Percentiles rank a stretch among this genome's conserved stretches.
These are phyloP conservation scores for Rosalia funebris DNA, from an alignment of 2,888 invertebrate genomes.

Conservation along the genomic window DNA sequence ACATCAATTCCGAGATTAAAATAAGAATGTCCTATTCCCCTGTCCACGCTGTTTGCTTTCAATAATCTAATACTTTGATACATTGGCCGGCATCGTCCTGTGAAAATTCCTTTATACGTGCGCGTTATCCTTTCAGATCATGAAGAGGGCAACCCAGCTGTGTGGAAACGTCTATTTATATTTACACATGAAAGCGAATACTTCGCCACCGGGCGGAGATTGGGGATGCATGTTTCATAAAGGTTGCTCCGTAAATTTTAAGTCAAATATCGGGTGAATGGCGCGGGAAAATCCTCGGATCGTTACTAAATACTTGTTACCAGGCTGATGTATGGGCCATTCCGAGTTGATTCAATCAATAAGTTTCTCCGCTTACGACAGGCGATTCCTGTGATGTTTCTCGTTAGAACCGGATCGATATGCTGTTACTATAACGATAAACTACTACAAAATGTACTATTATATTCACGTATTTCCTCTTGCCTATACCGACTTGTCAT, in stretches of 20 bases:
- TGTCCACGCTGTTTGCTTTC: slow-evolving; percentile 49
- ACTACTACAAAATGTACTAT: no score
- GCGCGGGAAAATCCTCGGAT: neutral
- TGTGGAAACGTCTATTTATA: slow-evolving; percentile 33
- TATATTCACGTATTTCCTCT: no score
- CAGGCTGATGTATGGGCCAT: neutral
- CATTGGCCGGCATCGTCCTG: slow-evolving; percentile 28
- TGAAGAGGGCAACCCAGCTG: slow-evolving; percentile 17
- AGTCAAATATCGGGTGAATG: neutral
- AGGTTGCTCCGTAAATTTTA: slow-evolving; percentile 2
- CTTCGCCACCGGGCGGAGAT: slow-evolving; percentile 4
- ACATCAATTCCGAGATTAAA: slow-evolving; percentile 54
- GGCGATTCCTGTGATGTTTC: no score
- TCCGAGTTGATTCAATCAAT: neutral
- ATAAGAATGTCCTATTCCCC: slow-evolving; percentile 42
- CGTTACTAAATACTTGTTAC: neutral
- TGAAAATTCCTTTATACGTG: slow-evolving; percentile 33
- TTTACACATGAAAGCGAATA: slow-evolving; percentile 30
- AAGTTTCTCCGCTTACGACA: no score
- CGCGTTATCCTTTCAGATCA: slow-evolving; percentile 21
- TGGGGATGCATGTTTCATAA: slow-evolving; percentile 7
- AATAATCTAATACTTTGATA: slow-evolving; percentile 50
- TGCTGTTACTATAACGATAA: no score
- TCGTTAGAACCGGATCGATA: no score
- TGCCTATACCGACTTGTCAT: no score